These are phyloP conservation scores for Pararge aegeria DNA, from an alignment of 1,140 invertebrate species.

Conservation along the genomic window DNA sequence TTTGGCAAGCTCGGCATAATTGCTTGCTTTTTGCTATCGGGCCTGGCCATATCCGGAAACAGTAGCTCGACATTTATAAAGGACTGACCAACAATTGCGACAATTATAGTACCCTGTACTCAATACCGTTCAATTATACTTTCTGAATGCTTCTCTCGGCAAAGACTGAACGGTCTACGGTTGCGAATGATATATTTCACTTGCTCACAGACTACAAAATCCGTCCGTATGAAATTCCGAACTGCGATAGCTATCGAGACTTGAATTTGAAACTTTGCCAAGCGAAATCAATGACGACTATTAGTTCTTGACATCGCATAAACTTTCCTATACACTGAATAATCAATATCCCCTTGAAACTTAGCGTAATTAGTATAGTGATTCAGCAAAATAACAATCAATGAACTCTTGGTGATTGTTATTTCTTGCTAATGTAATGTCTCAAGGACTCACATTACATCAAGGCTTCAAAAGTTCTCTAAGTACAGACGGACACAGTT, in stretches of 20 bases:
- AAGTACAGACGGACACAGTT: too few relatives aligned
- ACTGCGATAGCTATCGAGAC: constrained; percentile 3
- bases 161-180: neutral
- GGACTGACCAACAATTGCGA: too few relatives aligned
- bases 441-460: neutral
- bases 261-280: constrained; percentile 10
- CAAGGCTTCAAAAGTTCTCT: neutral
- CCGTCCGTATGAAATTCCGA: neutral
- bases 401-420: neutral
- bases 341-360: neutral
- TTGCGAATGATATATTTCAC: neutral
- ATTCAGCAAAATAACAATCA: neutral
- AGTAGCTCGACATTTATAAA: too few relatives aligned
- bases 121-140: neutral
- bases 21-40: too few relatives aligned
- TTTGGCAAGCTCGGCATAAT: too few relatives aligned
- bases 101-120: neutral
- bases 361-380: constrained; percentile 1
- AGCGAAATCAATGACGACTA: constrained; percentile 9
- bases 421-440: neutral
- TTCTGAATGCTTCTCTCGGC: neutral
- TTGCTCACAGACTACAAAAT: neutral
- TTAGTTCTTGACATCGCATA: constrained; percentile 6
- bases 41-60: too few relatives aligned
- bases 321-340: neutral